Evolutionary conservation across 2,113 vertebrate genomes (phyloP), one percentile per base, ranked within the genome.

Genomic region (Tachysurus fulvidraco): DNA sequence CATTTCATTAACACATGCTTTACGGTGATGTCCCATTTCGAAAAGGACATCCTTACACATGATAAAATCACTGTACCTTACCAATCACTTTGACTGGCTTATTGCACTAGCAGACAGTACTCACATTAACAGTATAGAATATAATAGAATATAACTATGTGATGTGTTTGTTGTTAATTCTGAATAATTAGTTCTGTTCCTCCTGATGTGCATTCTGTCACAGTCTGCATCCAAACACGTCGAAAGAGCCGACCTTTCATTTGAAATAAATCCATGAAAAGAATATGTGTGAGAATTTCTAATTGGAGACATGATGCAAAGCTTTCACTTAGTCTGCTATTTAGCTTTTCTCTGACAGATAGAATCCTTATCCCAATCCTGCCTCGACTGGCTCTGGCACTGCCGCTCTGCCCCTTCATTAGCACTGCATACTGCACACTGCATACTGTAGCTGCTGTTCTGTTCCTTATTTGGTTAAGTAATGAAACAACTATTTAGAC

Each of bases 401-500:
- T 14, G 23, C 13, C 25, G 23, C 55, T 57, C 60, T 82, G 13
- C 83, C 41, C 55, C 86, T 77, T 85, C 79, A 52, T 86, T 81
- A 60, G 10, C 14, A 52, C 62, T 76, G 55, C 52, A 80, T 71
- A 50, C 8, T 50, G 5, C n/a, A n/a, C 14, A 52, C 62, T 76
- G 55, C 52, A 80, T 71, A 50, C 8, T 50, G 5, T 50, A 79
- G 54, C 44, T 21, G 23, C 71, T 65, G 23, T 41, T 85, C 54
- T 84, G n/a, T 89, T 85, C 86, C 87, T 91, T 92, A 89, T 91
- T 91, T 73, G 88, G 81, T 73, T 88, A 86, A 69, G 65, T 50
- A 65, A 67, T 79, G 81, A 88, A 82, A 84, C 89, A 60, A 16
- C 83, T 82, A 77, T 71, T 88, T 65, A 71, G 85, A 67, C 83